Evolutionary conservation across 1,140 invertebrate species (phyloP), one percentile per base, ranked within the genome.

Genomic region (Neomicropteryx cornuta): DNA sequence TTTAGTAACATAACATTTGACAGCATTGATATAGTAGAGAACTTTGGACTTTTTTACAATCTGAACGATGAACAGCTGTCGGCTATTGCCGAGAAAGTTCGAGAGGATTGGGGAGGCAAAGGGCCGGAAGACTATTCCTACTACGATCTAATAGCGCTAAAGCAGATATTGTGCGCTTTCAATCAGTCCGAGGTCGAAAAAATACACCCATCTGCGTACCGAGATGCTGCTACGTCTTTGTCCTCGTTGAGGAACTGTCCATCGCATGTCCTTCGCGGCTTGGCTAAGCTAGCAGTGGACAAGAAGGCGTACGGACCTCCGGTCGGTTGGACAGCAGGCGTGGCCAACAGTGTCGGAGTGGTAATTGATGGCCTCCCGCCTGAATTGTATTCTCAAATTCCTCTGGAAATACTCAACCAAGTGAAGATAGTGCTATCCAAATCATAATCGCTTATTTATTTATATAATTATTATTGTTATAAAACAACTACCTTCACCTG

Each of bases 121-220:
- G 46, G 53, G 3, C 60, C 63, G 3, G 60, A 68, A 45, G 62
- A 71, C 36, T 70, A 68, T 27, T 67, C 66, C 0, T 56, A 46
- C 20, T 70, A 63, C 23, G 69, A 72, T 51, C 45, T 72, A 24
- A 50, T 31, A 22, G 63, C 64, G 2, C 42, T 72, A 5, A 46
- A 55, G 39, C 61, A 71, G 43, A 65, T 72, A 23, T 36, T 72
- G 3, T 72, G 70, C 41, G 60, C 52, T 5, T 70, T 68, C 33
- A 66, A 70, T 18, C 47, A 44, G 14, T 58, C 55, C 23, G 59
- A 64, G 34, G 68, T 71, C 23, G 46, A 50, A 6, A 52, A 53
- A 20, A 70, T 72, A 27, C 63, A 66, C 42, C 56, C 69, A 2
- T 41, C 54, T 20, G 58, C 62, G 0, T 72, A 66, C 35, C 66